Evolutionary conservation across 2,888 invertebrate genomes (phyloP).

Genomic region (Caenorhabditis panamensis): DNA sequence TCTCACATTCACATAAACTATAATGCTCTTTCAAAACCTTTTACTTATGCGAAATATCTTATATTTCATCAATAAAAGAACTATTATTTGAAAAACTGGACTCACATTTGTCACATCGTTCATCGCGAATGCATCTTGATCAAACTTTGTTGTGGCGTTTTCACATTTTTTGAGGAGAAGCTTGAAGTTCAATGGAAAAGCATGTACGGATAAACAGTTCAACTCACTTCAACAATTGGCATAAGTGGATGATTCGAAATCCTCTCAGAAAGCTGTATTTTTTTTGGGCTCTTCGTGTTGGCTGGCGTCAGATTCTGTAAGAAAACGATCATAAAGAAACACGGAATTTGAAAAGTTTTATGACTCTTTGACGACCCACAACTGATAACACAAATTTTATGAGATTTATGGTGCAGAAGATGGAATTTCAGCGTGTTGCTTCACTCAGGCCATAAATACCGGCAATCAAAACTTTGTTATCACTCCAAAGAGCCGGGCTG

Average conservation of each 20-base stretch:
- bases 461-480: constrained; percentile 58
- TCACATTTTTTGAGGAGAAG: constrained; percentile 60
- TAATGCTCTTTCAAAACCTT: background rate
- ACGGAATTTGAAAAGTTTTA: constrained; percentile 36
- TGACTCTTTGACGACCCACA: constrained; percentile 31
- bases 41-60: constrained; percentile 16
- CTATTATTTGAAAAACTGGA: constrained; percentile 30
- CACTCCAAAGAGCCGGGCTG: background rate
- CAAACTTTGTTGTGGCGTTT: constrained; percentile 30
- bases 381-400: constrained; percentile 50
- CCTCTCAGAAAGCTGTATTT: constrained; percentile 4
- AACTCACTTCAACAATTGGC: constrained; percentile 55
- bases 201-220: too few relatives aligned
- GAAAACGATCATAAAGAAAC: background rate
- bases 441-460: constrained; percentile 46
- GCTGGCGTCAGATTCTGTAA: constrained; percentile 25
- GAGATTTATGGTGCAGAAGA: constrained; percentile 47
- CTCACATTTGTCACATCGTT: constrained; percentile 60
- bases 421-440: constrained; percentile 19
- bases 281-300: constrained; percentile 16
- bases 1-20: constrained; percentile 18
- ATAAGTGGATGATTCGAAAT: constrained; percentile 60
- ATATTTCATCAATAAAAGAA: constrained; percentile 6
- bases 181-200: too few relatives aligned
- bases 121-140: constrained; percentile 41